phyloP scores from a whole-genome alignment of 2,888 invertebrate genomes.

The Xestia sexstrigata region DNA sequence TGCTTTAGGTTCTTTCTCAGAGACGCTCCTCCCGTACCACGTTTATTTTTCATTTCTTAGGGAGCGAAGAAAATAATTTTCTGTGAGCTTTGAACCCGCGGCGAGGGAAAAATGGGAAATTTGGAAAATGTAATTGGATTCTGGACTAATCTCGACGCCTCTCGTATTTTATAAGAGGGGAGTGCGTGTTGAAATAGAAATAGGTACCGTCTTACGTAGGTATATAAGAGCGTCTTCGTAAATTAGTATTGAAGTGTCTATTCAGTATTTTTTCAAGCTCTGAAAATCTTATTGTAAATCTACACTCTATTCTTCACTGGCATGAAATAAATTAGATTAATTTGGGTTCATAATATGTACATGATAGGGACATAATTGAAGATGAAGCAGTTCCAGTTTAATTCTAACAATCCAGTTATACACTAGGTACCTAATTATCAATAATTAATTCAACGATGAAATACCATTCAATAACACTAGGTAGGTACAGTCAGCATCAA shows the following conservation, averaged over 20 bases:
- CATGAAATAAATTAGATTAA: neutral
- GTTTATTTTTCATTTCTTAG: conserved; percentile 90
- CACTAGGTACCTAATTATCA: neutral
- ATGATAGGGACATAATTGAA: neutral
- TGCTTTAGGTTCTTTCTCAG: conserved; percentile 70
- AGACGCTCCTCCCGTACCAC: conserved; percentile 76
- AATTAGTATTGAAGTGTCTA: conserved; percentile 31
- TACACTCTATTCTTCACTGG: neutral
- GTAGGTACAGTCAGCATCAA: too few relatives aligned
- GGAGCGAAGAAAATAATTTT: conserved; percentile 89
- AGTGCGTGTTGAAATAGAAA: conserved; percentile 83
- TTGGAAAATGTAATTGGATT: conserved; percentile 90
- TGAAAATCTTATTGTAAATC: conserved; percentile 9
- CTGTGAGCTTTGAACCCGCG: conserved; percentile 89
- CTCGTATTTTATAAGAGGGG: conserved; percentile 79
- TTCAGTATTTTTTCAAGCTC: conserved; percentile 16
- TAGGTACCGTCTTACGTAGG: conserved; percentile 48
- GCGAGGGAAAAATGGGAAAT: conserved; percentile 87
- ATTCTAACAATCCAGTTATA: neutral
- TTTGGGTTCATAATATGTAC: neutral
- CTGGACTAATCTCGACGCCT: conserved; percentile 87
- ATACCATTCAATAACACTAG: too few relatives aligned
- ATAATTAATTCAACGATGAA: neutral
- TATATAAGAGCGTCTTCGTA: conserved; percentile 15
- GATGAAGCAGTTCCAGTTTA: neutral